phyloP scores from a whole-genome alignment of 2,888 invertebrate species.

The Dolichomitus sp. region DNA sequence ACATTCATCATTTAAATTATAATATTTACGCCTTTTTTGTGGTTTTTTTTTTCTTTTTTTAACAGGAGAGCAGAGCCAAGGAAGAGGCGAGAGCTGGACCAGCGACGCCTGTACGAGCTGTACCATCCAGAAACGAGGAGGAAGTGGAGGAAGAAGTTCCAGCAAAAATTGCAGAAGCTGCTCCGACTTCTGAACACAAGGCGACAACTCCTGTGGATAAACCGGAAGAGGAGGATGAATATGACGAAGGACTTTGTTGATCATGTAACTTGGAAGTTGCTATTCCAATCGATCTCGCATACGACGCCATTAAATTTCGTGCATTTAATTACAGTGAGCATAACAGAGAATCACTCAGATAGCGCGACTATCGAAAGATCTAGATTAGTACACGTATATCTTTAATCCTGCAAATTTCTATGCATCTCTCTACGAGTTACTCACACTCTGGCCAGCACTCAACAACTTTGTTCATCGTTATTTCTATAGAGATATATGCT shows the following conservation, averaged over 20 bases:
- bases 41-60: constrained; percentile 26
- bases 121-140: constrained; percentile 24
- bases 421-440: neutral
- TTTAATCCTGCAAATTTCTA: constrained; percentile 13
- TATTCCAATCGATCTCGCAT: constrained; percentile 33
- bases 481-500: constrained; percentile 50
- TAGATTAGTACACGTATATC: constrained; percentile 38
- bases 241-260: constrained; percentile 68
- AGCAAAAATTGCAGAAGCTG: neutral
- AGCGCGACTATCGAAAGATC: constrained; percentile 17
- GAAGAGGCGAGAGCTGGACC: constrained; percentile 23
- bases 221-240: constrained; percentile 58
- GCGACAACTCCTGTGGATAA: constrained; percentile 20
- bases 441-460: constrained; percentile 22
- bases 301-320: constrained; percentile 29
- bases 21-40: constrained; percentile 10
- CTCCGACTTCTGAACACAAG: neutral
- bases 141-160: constrained; percentile 45
- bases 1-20: neutral
- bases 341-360: constrained; percentile 9
- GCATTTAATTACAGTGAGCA: constrained; percentile 52
- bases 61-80: constrained; percentile 43
- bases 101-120: constrained; percentile 20
- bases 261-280: neutral
- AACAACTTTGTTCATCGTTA: constrained; percentile 21